These are phyloP conservation scores for Argyresthia albistria DNA, from an alignment of 2,888 invertebrate genomes.

Conservation along the genomic window DNA sequence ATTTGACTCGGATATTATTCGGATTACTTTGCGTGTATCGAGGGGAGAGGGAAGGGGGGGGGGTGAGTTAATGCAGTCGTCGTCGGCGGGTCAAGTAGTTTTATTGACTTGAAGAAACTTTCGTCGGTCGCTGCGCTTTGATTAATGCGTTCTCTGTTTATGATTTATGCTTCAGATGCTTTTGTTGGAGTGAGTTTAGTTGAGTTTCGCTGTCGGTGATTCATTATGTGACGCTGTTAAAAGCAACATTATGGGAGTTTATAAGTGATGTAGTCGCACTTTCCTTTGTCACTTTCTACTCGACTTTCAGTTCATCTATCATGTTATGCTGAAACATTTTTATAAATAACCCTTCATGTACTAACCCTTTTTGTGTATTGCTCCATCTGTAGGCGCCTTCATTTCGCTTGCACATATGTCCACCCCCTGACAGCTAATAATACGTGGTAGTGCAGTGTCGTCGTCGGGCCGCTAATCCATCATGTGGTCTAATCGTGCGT, in stretches of 20 bases:
- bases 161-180: conserved; percentile 6
- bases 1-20: conserved; percentile 25
- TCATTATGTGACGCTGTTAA: neutral
- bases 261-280: neutral
- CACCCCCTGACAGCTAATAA: neutral
- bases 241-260: neutral
- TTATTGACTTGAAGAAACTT: conserved; percentile 21
- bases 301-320: neutral
- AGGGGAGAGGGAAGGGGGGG: neutral
- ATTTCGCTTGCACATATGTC: neutral
- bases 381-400: neutral
- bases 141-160: conserved; percentile 12
- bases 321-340: neutral
- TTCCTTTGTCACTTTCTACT: neutral
- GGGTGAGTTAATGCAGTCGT: conserved; percentile 12
- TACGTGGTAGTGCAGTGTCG: neutral
- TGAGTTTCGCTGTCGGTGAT: neutral
- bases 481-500: too few relatives aligned
- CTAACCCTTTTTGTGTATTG: too few relatives aligned
- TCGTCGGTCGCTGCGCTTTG: conserved; percentile 6
- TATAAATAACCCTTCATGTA: neutral
- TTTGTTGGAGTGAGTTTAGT: neutral
- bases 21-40: conserved; percentile 7
- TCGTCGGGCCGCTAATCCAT: neutral
- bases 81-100: conserved; percentile 17